Percentiles rank a stretch among this genome's conserved stretches.
Conservation (phyloP, 2,113 vertebrate genomes). For the Centropus bengalensis region DNA sequence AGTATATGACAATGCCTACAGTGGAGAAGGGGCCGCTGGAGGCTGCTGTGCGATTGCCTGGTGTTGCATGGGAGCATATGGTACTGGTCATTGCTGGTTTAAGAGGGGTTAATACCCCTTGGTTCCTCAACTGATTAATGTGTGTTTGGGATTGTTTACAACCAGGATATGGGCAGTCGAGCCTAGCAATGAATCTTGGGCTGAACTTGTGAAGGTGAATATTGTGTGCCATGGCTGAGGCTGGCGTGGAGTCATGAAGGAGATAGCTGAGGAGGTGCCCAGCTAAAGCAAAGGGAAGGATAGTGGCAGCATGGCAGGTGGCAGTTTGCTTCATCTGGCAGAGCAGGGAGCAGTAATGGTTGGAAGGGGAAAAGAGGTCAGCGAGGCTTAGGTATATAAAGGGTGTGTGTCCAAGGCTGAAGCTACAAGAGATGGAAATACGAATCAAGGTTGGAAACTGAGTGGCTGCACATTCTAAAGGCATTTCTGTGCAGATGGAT, state of each 20-base stretch:
- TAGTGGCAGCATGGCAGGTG: neutral
- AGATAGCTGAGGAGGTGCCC: neutral
- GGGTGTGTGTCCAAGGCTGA: neutral
- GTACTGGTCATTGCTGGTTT: neutral
- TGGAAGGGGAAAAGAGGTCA: neutral
- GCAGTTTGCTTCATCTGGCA: neutral
- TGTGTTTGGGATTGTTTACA: neutral
- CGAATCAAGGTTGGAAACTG: neutral
- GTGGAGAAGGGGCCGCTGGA: neutral
- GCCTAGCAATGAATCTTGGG: neutral
- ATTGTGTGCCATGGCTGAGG: neutral
- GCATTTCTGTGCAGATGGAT: neutral
- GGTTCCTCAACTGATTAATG: neutral
- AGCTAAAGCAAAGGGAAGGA: neutral
- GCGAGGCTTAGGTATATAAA: neutral
- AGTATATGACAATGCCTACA: neutral
- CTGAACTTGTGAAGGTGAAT: neutral
- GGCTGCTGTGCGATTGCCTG: neutral
- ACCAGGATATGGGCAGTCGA: neutral
- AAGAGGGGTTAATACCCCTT: neutral
- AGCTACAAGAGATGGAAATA: neutral
- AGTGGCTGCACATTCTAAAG: neutral
- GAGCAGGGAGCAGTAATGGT: neutral
- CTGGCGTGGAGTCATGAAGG: neutral
- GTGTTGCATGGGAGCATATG: accelerated